These are phyloP conservation scores for Phasianus colchicus DNA, from an alignment of 2,113 vertebrate species.

Conservation along the genomic window DNA sequence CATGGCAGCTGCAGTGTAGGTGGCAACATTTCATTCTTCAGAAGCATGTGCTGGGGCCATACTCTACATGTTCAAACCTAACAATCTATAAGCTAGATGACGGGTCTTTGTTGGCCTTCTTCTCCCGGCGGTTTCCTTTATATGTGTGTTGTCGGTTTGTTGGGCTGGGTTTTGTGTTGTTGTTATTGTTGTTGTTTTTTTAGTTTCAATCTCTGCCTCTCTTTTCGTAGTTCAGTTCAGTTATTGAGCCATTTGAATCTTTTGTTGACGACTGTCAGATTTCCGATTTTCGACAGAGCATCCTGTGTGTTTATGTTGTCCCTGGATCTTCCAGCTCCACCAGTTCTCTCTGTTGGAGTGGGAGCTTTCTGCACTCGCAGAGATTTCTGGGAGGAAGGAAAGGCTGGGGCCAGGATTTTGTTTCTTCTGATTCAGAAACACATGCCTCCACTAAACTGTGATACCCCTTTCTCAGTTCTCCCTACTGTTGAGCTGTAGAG, in stretches of 20 bases:
- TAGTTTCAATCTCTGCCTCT: slow-evolving; percentile 54
- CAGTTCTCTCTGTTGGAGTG: neutral
- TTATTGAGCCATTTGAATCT: slow-evolving; percentile 66
- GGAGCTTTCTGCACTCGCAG: neutral
- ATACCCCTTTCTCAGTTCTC: slow-evolving; percentile 48
- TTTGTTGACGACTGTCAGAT: neutral
- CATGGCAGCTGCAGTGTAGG: slow-evolving; percentile 78
- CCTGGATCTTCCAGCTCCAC: neutral
- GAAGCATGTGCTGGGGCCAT: slow-evolving; percentile 75
- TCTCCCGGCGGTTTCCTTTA: slow-evolving; percentile 36
- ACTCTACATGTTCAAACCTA: slow-evolving; percentile 65
- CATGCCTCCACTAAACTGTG: slow-evolving; percentile 63
- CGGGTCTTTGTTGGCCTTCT: slow-evolving; percentile 73
- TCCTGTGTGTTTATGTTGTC: neutral
- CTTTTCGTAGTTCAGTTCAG: slow-evolving; percentile 26
- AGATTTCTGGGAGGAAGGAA: neutral
- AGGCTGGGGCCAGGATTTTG: neutral
- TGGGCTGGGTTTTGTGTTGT: neutral
- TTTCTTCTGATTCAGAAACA: slow-evolving; percentile 37
- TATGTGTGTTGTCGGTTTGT: slow-evolving; percentile 23
- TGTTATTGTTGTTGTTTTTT: slow-evolving; percentile 12
- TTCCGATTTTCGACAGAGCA: neutral
- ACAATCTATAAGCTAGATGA: slow-evolving; percentile 75
- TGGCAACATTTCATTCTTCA: slow-evolving; percentile 75
- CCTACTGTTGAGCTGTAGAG: slow-evolving; percentile 52